Evolutionary conservation across 2,113 vertebrate genomes (phyloP).

Genomic region (Chitala chitala): DNA sequence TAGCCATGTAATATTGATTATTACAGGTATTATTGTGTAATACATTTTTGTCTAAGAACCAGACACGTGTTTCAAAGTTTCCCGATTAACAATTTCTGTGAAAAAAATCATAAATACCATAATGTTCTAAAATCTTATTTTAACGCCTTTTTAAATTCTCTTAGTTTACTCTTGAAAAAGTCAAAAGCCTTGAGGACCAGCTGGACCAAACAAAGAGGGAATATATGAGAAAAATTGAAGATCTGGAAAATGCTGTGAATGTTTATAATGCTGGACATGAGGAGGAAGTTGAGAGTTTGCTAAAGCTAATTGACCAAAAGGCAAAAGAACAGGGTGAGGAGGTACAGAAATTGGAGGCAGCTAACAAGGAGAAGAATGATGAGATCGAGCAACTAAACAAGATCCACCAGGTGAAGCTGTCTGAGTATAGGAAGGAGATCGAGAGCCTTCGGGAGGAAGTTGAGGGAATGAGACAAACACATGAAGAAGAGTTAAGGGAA

Average conservation of each 20-base stretch:
- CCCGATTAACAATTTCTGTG: too few species aligned
- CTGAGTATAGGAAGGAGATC: constrained; percentile 67
- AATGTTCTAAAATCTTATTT: too few species aligned
- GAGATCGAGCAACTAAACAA: constrained; percentile 64
- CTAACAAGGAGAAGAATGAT: constrained; percentile 53
- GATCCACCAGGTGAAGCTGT: constrained; percentile 61
- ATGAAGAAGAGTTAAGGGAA: constrained; percentile 72
- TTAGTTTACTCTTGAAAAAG: constrained; percentile 63
- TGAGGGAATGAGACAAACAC: constrained; percentile 54
- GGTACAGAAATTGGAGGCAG: constrained; percentile 60
- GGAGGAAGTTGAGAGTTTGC: constrained; percentile 64
- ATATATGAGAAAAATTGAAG: constrained; percentile 61
- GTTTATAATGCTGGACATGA: constrained; percentile 58
- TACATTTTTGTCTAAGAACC: too few species aligned
- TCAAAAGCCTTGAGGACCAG: constrained; percentile 60
- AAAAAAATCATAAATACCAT: too few species aligned
- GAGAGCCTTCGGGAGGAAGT: constrained; percentile 72
- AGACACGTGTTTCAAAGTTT: too few species aligned
- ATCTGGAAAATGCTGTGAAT: constrained; percentile 62
- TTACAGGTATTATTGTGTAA: too few species aligned
- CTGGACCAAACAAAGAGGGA: constrained; percentile 57
- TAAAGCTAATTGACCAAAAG: constrained; percentile 66
- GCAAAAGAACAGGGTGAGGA: constrained; percentile 57
- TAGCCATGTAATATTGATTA: too few species aligned
- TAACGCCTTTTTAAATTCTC: too few species aligned